Evolutionary conservation across 1,140 invertebrate genomes (phyloP).

Genomic region (Heliconius nattereri): DNA sequence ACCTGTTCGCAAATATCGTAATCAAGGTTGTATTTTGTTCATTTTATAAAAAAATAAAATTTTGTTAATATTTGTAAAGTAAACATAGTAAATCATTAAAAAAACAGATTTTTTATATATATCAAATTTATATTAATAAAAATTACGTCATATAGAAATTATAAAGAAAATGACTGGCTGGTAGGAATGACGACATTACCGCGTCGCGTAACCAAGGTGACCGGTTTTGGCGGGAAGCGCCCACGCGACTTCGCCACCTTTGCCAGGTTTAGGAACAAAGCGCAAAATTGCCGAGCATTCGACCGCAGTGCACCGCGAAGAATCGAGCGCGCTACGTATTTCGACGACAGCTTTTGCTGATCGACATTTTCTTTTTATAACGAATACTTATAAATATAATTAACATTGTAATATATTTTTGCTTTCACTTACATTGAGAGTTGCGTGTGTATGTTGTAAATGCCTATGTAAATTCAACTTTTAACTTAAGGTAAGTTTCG

Average conservation of each 20-base stretch:
- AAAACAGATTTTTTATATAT: too few species aligned
- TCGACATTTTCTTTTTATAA: slow-evolving; percentile 50
- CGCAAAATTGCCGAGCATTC: slow-evolving; percentile 59
- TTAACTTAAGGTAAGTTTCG: slow-evolving; percentile 1
- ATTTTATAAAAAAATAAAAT: not conserved
- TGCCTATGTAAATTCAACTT: not conserved
- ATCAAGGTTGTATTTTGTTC: slow-evolving; percentile 27
- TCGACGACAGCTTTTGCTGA: slow-evolving; percentile 70
- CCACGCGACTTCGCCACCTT: slow-evolving; percentile 54
- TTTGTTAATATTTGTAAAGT: not conserved
- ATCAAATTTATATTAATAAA: too few species aligned
- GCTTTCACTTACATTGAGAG: not conserved
- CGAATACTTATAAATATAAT: slow-evolving; percentile 28
- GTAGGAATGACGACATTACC: slow-evolving; percentile 51
- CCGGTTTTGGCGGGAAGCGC: slow-evolving; percentile 74
- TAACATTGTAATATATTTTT: slow-evolving; percentile 18
- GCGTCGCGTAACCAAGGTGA: slow-evolving; percentile 67
- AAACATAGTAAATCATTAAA: not conserved
- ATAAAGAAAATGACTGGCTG: slow-evolving; percentile 28
- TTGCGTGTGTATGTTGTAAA: not conserved
- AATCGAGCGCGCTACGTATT: slow-evolving; percentile 58
- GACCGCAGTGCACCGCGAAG: slow-evolving; percentile 77
- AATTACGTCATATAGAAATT: slow-evolving; percentile 33
- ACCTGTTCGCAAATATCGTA: slow-evolving; percentile 28
- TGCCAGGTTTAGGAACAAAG: slow-evolving; percentile 33